phyloP scores from a whole-genome alignment of 2,113 vertebrate species.

The Lycaon pictus region DNA sequence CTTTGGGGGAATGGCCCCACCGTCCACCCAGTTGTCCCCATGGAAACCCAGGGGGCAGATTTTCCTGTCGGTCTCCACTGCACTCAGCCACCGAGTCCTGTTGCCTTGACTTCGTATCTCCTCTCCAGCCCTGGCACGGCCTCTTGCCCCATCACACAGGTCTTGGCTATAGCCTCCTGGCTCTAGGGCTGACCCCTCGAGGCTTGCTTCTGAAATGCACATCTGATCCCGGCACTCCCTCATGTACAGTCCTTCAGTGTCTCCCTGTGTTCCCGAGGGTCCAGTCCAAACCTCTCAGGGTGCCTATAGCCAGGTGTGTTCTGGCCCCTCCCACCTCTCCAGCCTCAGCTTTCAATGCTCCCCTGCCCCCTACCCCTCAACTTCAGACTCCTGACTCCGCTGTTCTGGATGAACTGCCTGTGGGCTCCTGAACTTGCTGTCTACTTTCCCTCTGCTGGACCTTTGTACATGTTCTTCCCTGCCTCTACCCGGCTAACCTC shows the following conservation, averaged over 20 bases:
- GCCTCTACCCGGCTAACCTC: neutral
- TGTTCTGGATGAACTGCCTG: neutral
- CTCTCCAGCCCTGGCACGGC: fast-evolving
- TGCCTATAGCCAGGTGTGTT: neutral
- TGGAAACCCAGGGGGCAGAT: neutral
- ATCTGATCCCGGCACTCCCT: neutral
- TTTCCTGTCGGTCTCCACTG: neutral
- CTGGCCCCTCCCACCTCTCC: neutral
- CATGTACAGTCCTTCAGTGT: neutral
- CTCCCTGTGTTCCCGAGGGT: neutral
- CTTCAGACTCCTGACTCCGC: no score
- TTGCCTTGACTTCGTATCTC: neutral
- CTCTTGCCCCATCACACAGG: neutral
- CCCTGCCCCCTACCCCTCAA: neutral
- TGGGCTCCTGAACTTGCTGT: neutral
- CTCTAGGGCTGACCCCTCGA: no score
- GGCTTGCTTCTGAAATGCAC: neutral
- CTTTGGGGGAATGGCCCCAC: neutral
- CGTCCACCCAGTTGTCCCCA: fast-evolving
- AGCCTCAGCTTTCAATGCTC: neutral
- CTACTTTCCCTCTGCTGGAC: neutral
- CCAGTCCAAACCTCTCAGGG: neutral
- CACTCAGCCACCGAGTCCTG: neutral
- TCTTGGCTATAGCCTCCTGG: fast-evolving
- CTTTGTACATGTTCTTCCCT: neutral